Percentiles rank a stretch among this genome's conserved stretches.
Conservation (phyloP, 2,797 vertebrate species). For the Chaetodon trifasciatus region DNA sequence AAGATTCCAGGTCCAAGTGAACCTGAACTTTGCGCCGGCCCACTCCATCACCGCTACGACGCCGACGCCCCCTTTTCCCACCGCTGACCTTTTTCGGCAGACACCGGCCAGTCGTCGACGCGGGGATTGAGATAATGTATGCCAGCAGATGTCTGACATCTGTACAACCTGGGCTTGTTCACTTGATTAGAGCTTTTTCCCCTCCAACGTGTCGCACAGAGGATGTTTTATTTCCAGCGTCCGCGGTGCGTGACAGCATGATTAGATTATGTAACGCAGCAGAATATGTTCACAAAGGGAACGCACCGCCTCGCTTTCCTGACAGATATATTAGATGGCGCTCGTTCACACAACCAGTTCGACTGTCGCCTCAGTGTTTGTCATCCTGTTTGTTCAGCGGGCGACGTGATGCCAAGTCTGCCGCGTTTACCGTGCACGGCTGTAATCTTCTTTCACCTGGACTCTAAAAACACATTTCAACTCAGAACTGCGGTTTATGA, state of each 20-base stretch:
- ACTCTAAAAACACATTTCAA: background rate
- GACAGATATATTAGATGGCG: background rate
- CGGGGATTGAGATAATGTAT: slow-evolving; percentile 76
- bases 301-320: background rate
- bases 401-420: no score
- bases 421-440: background rate
- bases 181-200: slow-evolving; percentile 61
- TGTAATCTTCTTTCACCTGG: background rate
- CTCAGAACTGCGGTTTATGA: background rate
- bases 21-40: slow-evolving; percentile 69
- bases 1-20: slow-evolving; percentile 61
- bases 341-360: background rate
- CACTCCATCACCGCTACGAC: slow-evolving; percentile 70
- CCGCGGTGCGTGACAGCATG: slow-evolving; percentile 25
- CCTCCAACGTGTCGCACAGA: slow-evolving; percentile 18
- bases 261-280: slow-evolving; percentile 49
- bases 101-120: slow-evolving; percentile 53
- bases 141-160: slow-evolving; percentile 64
- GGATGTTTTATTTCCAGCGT: slow-evolving; percentile 40
- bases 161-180: slow-evolving; percentile 43
- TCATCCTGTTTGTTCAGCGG: background rate
- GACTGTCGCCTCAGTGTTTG: background rate
- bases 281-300: slow-evolving; percentile 38
- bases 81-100: slow-evolving; percentile 80
- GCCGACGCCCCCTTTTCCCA: slow-evolving; percentile 40